Conservation (phyloP, 92 coral and sea anemone genomes). For the Phenganax subtilis region DNA sequence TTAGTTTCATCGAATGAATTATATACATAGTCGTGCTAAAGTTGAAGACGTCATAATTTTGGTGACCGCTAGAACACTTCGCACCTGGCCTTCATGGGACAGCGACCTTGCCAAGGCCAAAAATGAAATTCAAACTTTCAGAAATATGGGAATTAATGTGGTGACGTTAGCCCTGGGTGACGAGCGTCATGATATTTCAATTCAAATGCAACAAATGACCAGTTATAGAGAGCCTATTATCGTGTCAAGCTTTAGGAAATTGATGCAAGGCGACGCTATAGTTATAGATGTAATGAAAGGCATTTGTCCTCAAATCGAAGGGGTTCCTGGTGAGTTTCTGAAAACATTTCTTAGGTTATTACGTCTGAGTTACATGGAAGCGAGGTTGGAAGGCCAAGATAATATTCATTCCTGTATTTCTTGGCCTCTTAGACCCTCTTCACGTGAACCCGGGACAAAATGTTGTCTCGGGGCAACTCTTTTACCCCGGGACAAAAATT, state of each 20-base stretch:
- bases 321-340: neutral
- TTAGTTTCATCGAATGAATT: slow-evolving; percentile 29
- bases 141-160: neutral
- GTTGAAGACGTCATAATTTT: slow-evolving; percentile 27
- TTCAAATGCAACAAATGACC: slow-evolving; percentile 23
- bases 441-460: too few species aligned
- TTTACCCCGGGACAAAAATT: too few species aligned
- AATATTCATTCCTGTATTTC: too few species aligned
- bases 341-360: too few species aligned
- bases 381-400: too few species aligned
- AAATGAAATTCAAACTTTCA: slow-evolving; percentile 1
- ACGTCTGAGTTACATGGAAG: too few species aligned
- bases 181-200: slow-evolving; percentile 6
- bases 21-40: neutral
- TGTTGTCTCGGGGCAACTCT: too few species aligned
- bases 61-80: neutral
- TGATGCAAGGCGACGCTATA: neutral
- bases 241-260: neutral
- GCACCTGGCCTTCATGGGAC: neutral
- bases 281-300: neutral
- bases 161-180: slow-evolving; percentile 14
- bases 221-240: neutral
- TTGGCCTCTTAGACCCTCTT: too few species aligned
- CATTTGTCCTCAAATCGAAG: neutral
- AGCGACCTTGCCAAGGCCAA: neutral